phyloP scores from a whole-genome alignment of 2,888 invertebrate genomes.

The Tribolium freemani region DNA sequence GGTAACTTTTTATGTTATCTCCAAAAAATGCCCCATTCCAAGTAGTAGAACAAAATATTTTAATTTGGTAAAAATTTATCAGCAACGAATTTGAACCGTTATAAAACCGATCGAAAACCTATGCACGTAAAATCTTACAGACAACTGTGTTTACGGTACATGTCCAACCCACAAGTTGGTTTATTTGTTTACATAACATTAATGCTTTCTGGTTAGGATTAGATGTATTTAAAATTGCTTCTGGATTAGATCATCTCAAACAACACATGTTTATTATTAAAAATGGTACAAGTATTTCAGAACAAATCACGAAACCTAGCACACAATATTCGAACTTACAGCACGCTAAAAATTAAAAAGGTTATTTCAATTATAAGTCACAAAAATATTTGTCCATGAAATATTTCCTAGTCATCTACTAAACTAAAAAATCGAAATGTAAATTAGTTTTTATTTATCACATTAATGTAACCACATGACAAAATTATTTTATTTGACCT shows the following conservation, averaged over 20 bases:
- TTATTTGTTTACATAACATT: slow-evolving; percentile 6
- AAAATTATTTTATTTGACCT: neutral
- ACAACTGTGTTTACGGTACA: neutral
- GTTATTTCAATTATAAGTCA: neutral
- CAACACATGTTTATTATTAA: slow-evolving; percentile 2
- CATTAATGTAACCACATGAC: neutral
- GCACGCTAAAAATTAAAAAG: neutral
- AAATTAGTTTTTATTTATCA: neutral
- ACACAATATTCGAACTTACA: neutral
- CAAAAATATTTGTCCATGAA: no score
- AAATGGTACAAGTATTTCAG: neutral
- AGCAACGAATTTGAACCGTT: neutral
- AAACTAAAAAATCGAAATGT: neutral
- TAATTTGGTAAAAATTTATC: no score
- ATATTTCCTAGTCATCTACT: neutral
- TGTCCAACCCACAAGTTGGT: neutral
- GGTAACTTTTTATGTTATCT: no score
- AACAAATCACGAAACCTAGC: neutral
- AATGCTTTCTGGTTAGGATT: slow-evolving; percentile 14
- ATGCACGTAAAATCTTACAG: neutral
- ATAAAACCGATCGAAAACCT: neutral
- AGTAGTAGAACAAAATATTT: no score
- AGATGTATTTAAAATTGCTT: slow-evolving; percentile 3
- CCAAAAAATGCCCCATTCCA: no score
- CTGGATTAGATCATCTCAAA: slow-evolving; percentile 3